Conservation (phyloP, 2,797 vertebrate species). For the Chiloscyllium punctatum region DNA sequence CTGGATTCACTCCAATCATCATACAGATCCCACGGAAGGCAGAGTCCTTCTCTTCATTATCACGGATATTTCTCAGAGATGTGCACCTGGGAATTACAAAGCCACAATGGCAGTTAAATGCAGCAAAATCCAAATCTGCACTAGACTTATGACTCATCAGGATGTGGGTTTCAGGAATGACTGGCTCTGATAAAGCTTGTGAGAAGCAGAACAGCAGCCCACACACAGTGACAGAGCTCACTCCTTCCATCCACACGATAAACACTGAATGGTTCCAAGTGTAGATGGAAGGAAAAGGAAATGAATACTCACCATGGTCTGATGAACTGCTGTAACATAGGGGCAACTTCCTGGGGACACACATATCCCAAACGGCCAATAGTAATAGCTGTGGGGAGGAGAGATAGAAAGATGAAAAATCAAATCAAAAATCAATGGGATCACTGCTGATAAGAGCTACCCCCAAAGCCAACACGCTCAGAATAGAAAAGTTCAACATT, state of each 20-base stretch:
- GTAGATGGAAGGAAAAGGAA: too few relatives aligned
- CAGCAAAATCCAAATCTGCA: neutral
- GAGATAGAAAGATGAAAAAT: constrained; percentile 39
- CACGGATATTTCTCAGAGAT: constrained; percentile 82
- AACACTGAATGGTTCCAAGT: neutral
- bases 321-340: constrained; percentile 87
- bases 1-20: constrained; percentile 90
- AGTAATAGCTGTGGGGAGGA: constrained; percentile 72
- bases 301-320: constrained; percentile 72
- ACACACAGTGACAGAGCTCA: neutral
- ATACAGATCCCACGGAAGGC: constrained; percentile 90
- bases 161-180: neutral
- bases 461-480: neutral
- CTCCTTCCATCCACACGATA: neutral
- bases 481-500: constrained; percentile 44
- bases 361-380: constrained; percentile 86
- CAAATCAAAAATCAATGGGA: too few relatives aligned
- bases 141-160: neutral
- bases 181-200: neutral
- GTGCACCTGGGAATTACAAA: constrained; percentile 69
- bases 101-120: neutral
- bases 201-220: neutral
- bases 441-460: neutral
- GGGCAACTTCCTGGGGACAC: constrained; percentile 87
- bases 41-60: constrained; percentile 91